These are phyloP conservation scores for Bombus sibiricus DNA, from an alignment of 1,140 invertebrate genomes.

Conservation along the genomic window DNA sequence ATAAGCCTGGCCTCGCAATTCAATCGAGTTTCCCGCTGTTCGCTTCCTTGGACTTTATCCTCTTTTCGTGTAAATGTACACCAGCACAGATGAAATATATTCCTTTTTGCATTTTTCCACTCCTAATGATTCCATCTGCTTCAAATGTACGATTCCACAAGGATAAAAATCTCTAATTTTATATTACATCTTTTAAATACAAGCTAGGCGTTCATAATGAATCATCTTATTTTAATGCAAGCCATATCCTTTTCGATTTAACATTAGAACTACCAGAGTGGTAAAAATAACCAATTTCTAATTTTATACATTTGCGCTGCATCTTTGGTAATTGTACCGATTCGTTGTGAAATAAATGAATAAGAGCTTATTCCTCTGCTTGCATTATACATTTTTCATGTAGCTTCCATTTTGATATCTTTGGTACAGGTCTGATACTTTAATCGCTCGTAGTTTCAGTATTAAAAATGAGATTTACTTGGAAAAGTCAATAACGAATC, in stretches of 20 bases:
- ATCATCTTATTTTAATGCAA: not conserved
- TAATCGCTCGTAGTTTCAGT: too few relatives aligned
- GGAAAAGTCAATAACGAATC: too few relatives aligned
- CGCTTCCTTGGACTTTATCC: not conserved
- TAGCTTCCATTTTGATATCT: too few relatives aligned
- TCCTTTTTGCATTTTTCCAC: not conserved
- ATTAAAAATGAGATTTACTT: too few relatives aligned
- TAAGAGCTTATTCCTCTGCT: too few relatives aligned
- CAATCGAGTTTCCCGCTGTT: constrained; percentile 42
- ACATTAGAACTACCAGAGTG: not conserved
- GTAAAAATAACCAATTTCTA: not conserved
- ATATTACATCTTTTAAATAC: not conserved
- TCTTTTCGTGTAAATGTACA: not conserved
- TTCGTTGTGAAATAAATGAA: not conserved
- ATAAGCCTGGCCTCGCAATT: constrained; percentile 50
- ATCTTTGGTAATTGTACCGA: not conserved
- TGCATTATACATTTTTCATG: too few relatives aligned
- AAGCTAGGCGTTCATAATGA: not conserved
- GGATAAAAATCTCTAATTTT: not conserved
- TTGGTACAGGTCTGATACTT: too few relatives aligned
- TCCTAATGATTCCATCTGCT: not conserved
- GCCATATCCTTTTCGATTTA: not conserved
- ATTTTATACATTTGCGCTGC: not conserved
- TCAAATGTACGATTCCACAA: not conserved
- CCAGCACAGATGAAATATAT: not conserved